These are phyloP conservation scores for Tursiops truncatus DNA, from an alignment of 2,113 vertebrate genomes.

Conservation along the genomic window DNA sequence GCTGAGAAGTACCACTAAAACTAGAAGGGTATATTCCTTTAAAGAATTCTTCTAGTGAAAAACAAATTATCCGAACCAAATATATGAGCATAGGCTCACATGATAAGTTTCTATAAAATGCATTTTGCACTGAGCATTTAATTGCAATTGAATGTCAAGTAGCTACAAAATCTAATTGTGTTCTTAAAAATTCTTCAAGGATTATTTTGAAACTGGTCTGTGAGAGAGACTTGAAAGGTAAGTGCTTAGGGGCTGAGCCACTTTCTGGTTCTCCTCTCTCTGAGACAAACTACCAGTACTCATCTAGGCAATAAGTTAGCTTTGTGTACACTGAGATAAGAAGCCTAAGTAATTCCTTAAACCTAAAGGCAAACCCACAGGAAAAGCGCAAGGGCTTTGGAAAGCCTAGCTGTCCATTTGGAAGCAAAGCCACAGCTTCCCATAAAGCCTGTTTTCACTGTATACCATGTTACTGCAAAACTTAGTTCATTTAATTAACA, in stretches of 20 bases:
- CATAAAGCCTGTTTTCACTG: neutral
- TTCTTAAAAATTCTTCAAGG: conserved; percentile 57
- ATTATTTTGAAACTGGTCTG: conserved; percentile 49
- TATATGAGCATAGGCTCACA: neutral
- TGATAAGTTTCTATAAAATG: conserved; percentile 54
- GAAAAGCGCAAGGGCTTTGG: neutral
- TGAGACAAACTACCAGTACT: conserved; percentile 13
- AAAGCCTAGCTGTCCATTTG: neutral
- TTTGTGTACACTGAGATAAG: conserved; percentile 34
- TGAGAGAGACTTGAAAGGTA: conserved; percentile 30
- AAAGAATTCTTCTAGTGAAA: conserved; percentile 7
- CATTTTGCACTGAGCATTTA: conserved; percentile 36
- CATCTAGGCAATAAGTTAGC: neutral
- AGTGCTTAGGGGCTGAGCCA: neutral
- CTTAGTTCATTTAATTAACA: neutral
- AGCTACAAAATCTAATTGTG: conserved; percentile 44
- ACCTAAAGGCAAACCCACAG: neutral
- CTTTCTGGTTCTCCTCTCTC: conserved; percentile 29
- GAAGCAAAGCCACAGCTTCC: neutral
- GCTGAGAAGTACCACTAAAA: neutral
- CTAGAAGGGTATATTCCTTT: conserved; percentile 34
- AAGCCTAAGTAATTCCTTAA: conserved; percentile 27
- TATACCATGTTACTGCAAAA: neutral
- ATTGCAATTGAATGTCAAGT: conserved; percentile 49
- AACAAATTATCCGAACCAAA: conserved; percentile 26